These are phyloP conservation scores for Xanthorhoe designata DNA, from an alignment of 2,888 invertebrate species.

Conservation along the genomic window DNA sequence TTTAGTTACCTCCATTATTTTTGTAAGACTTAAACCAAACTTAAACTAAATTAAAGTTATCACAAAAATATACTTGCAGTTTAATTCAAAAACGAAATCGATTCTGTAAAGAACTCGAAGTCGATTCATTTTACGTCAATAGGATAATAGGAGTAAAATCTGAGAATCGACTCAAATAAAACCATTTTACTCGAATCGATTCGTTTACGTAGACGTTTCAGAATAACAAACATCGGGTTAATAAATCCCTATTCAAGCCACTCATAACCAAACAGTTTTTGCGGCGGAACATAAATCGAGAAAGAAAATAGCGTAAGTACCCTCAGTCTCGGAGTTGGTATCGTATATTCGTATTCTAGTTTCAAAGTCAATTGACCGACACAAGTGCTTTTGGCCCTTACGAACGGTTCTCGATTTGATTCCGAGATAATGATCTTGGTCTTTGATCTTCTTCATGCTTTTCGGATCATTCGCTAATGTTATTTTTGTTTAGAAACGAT, in stretches of 20 bases:
- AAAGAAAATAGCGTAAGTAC: slow-evolving; percentile 43
- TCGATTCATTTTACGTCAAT: no score
- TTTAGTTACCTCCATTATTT: no score
- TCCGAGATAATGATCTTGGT: not conserved
- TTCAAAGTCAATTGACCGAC: slow-evolving; percentile 63
- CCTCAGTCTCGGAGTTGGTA: slow-evolving; percentile 48
- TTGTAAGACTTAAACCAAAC: no score
- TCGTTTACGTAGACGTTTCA: not conserved
- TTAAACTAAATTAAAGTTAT: no score
- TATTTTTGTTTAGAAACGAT: not conserved
- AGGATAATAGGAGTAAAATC: not conserved
- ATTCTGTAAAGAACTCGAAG: no score
- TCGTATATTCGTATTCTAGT: slow-evolving; percentile 50
- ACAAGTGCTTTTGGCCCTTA: slow-evolving; percentile 42
- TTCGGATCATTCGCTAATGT: not conserved
- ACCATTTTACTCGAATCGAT: not conserved
- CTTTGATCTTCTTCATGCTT: not conserved
- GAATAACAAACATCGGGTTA: slow-evolving; percentile 15
- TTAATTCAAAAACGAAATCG: no score
- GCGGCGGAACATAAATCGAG: slow-evolving; percentile 29
- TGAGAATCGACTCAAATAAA: not conserved
- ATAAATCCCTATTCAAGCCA: slow-evolving; percentile 20
- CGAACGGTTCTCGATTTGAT: slow-evolving; percentile 28
- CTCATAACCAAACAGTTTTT: slow-evolving; percentile 27
- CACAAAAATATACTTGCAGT: no score